These are phyloP conservation scores for Lacerta bilineata DNA, from an alignment of 2,797 vertebrate genomes.

Conservation along the genomic window DNA sequence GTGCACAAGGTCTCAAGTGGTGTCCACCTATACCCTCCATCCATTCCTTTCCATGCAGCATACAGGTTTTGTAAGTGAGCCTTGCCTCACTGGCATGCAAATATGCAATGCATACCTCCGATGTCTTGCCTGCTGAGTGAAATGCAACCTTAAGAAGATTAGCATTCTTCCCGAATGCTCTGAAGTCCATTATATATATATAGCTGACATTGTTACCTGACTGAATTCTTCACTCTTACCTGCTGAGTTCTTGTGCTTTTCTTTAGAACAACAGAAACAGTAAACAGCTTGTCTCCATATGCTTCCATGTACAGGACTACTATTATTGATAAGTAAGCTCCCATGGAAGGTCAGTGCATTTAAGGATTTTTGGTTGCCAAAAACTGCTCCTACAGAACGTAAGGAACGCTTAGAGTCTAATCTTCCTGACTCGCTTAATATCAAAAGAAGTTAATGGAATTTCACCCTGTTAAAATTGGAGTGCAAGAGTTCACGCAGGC, in stretches of 20 bases:
- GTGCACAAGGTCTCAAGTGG: not conserved
- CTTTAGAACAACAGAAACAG: conserved; percentile 20
- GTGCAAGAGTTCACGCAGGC: conserved; percentile 46
- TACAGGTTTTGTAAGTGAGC: not conserved
- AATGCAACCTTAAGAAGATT: not conserved
- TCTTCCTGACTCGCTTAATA: conserved; percentile 31
- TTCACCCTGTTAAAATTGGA: conserved; percentile 33
- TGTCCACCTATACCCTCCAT: not conserved
- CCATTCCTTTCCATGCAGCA: not conserved
- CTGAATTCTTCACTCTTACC: not conserved
- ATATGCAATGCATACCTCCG: not conserved
- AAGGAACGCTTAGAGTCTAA: conserved; percentile 19
- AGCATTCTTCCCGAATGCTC: conserved; percentile 14
- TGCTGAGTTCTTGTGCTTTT: not conserved
- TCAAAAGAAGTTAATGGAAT: conserved; percentile 42
- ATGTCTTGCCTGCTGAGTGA: too few relatives aligned
- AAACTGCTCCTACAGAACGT: not conserved
- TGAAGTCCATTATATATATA: not conserved
- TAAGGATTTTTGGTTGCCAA: not conserved
- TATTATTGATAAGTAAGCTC: not conserved
- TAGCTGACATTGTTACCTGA: not conserved
- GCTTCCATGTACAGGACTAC: not conserved
- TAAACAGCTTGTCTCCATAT: conserved; percentile 19
- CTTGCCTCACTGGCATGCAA: not conserved
- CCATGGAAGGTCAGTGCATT: not conserved